A percentile compares a stretch with the other conserved stretches of the same genome.
phyloP scores from a whole-genome alignment of 1,140 invertebrate genomes.

The Psilanteris sp. region DNA sequence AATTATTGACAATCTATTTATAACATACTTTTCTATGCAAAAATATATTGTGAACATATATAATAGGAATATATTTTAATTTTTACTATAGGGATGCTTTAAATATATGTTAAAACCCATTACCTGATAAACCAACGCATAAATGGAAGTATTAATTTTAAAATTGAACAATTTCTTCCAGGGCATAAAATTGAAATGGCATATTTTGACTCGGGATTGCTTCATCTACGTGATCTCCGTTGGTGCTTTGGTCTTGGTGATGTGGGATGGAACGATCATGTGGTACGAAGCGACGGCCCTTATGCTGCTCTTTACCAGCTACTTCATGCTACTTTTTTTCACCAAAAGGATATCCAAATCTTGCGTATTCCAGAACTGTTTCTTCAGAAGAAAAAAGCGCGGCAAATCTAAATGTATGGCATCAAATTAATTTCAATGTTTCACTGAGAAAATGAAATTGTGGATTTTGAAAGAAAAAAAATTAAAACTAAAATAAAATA shows the following conservation, averaged over 20 bases:
- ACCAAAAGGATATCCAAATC: conserved; percentile 62
- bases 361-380: conserved; percentile 7
- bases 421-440: not conserved
- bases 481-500: not conserved
- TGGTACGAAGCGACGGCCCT: conserved; percentile 89
- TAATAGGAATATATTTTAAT: no score
- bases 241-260: conserved; percentile 85
- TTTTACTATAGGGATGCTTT: no score
- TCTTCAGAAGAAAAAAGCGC: conserved; percentile 26
- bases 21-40: no score
- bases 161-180: no score
- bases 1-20: no score
- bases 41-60: no score
- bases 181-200: conserved; percentile 90
- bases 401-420: conserved; percentile 9
- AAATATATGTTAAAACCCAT: no score
- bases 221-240: conserved; percentile 90
- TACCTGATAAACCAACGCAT: no score
- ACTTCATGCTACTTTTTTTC: conserved; percentile 83
- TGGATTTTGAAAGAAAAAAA: no score
- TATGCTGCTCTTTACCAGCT: conserved; percentile 85
- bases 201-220: conserved; percentile 91
- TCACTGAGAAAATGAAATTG: no score
- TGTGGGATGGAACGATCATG: conserved; percentile 88
- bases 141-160: no score